Conservation (phyloP, 2,797 vertebrate genomes). For the Linurgus olivaceus region DNA sequence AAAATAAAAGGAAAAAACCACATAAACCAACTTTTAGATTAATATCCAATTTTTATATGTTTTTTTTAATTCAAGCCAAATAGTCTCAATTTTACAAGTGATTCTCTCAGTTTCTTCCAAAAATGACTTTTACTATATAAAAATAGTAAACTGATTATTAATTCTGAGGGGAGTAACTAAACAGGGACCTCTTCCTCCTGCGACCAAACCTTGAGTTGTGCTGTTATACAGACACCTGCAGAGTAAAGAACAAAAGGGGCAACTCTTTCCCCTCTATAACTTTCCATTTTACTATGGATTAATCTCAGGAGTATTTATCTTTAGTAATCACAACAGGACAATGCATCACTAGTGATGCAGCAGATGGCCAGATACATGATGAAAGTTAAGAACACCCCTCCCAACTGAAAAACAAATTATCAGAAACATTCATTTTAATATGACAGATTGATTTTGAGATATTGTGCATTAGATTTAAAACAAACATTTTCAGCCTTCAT, state of each 20-base stretch:
- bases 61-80: not conserved
- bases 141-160: not conserved
- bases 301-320: not conserved
- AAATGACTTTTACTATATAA: not conserved
- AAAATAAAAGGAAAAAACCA: not conserved
- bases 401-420: not conserved
- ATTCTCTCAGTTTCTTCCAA: not conserved
- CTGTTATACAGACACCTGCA: not conserved
- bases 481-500: not conserved
- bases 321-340: not conserved
- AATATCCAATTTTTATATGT: not conserved
- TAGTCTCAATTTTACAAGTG: not conserved
- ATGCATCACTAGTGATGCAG: not conserved
- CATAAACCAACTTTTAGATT: not conserved
- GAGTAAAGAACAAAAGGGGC: not conserved
- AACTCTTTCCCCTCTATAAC: not conserved
- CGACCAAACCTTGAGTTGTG: not conserved
- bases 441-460: not conserved
- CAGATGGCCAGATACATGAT: not conserved
- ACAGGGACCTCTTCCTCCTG: not conserved
- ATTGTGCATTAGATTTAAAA: not conserved
- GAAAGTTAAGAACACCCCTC: not conserved
- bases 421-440: not conserved
- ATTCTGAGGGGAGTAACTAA: not conserved
- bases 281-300: not conserved